These are phyloP conservation scores for Hypomecis atomaria DNA, from an alignment of 2,888 invertebrate genomes.

Conservation along the genomic window DNA sequence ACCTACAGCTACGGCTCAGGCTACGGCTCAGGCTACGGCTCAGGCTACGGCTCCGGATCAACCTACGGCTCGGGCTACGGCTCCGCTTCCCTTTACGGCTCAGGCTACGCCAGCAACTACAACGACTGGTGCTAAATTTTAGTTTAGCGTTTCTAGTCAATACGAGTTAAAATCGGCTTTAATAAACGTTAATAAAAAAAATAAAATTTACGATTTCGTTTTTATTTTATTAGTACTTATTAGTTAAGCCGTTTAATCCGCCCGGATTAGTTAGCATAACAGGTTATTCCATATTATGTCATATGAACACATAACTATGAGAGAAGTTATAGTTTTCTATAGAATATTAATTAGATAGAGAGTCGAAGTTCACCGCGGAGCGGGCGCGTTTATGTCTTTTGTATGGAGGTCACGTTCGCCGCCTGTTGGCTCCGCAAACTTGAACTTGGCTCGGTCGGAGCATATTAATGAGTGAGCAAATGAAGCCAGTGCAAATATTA, in stretches of 20 bases:
- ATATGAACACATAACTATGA: not conserved
- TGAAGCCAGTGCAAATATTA: slow-evolving; percentile 24
- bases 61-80: slow-evolving; percentile 26
- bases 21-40: slow-evolving; percentile 30
- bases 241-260: not conserved
- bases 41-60: slow-evolving; percentile 28
- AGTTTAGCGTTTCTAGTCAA: slow-evolving; percentile 27
- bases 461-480: slow-evolving; percentile 25
- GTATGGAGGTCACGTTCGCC: slow-evolving; percentile 17
- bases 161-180: slow-evolving; percentile 21
- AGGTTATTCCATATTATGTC: slow-evolving; percentile 5
- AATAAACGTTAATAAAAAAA: slow-evolving; percentile 21
- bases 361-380: not conserved
- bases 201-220: not conserved
- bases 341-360: slow-evolving; percentile 1
- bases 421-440: not conserved
- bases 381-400: slow-evolving; percentile 19
- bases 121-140: slow-evolving; percentile 43
- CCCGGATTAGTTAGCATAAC: slow-evolving; percentile 2
- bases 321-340: not conserved
- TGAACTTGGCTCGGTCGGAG: slow-evolving; percentile 1
- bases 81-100: slow-evolving; percentile 25
- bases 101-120: slow-evolving; percentile 36
- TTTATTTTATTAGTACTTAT: not conserved
- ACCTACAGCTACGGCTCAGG: slow-evolving; percentile 13